A percentile compares a stretch with the other conserved stretches of the same genome.
Conservation (phyloP, 2,797 vertebrate species). For the Urosaurus nigricauda region DNA sequence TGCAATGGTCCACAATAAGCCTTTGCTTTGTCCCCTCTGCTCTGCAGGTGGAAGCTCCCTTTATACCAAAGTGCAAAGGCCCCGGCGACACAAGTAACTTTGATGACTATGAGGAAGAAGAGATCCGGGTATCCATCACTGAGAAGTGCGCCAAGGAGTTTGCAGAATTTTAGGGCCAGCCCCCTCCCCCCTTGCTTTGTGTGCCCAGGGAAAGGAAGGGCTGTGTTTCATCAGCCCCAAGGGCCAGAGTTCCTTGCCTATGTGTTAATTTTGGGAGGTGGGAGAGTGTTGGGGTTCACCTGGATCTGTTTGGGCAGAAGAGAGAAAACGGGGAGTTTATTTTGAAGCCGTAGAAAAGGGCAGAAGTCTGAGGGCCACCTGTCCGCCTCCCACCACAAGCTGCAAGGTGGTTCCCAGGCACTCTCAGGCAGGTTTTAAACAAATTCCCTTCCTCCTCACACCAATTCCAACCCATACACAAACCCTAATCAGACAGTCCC, state of each 20-base stretch:
- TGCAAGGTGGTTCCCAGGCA: conserved; percentile 20
- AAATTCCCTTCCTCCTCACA: conserved; percentile 34
- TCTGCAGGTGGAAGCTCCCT: conserved; percentile 84
- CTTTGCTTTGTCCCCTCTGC: neutral
- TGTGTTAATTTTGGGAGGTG: conserved; percentile 49
- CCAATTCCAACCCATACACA: conserved; percentile 34
- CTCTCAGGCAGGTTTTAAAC: conserved; percentile 42
- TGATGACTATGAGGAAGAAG: conserved; percentile 94
- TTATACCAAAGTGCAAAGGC: conserved; percentile 94
- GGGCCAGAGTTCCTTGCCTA: conserved; percentile 45
- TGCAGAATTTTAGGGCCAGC: conserved; percentile 87
- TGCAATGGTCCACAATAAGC: neutral
- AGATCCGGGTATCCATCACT: conserved; percentile 90
- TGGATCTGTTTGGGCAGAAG: conserved; percentile 43
- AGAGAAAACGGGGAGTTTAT: conserved; percentile 21
- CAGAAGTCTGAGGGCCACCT: neutral
- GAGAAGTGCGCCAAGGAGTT: conserved; percentile 96
- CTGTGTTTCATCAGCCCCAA: conserved; percentile 41
- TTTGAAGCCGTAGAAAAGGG: conserved; percentile 35
- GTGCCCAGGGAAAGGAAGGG: conserved; percentile 28
- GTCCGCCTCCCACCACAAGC: conserved; percentile 22
- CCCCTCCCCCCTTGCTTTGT: conserved; percentile 46
- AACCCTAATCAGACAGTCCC: conserved; percentile 39
- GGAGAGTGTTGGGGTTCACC: conserved; percentile 49
- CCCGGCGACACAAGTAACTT: conserved; percentile 95